Percentiles rank a stretch among this genome's conserved stretches.
Conservation (phyloP, 2,113 vertebrate genomes). For the Dissostichus mawsoni region DNA sequence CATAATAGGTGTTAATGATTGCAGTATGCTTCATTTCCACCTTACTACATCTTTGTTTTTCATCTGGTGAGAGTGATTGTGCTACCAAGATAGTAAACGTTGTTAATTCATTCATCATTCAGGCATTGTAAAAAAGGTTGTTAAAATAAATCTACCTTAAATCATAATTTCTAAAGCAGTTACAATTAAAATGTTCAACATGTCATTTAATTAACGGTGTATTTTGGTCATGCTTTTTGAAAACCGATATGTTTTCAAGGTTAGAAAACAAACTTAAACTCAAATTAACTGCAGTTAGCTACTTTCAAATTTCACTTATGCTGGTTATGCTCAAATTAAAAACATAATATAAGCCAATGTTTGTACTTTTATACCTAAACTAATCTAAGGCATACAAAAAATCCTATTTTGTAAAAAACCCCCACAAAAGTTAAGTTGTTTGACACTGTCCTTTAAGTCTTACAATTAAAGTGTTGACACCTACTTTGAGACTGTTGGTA, state of each 20-base stretch:
- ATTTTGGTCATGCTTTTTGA: not conserved
- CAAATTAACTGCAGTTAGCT: not conserved
- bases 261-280: not conserved
- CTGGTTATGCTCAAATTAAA: not conserved
- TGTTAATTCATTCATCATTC: not conserved
- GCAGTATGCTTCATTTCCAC: not conserved
- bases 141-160: not conserved
- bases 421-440: not conserved
- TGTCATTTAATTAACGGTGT: too few relatives aligned
- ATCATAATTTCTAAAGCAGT: not conserved
- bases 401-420: not conserved
- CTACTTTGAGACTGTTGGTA: not conserved
- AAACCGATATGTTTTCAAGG: not conserved
- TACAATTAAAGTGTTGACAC: not conserved
- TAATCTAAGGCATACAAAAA: not conserved
- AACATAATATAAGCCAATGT: not conserved
- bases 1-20: not conserved
- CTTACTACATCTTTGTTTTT: not conserved
- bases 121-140: not conserved
- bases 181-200: not conserved
- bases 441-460: not conserved
- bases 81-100: not conserved
- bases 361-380: not conserved
- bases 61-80: not conserved
- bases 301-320: not conserved